These are phyloP conservation scores for Aselliscus stoliczkanus DNA, from an alignment of 2,797 vertebrate genomes.

Conservation along the genomic window DNA sequence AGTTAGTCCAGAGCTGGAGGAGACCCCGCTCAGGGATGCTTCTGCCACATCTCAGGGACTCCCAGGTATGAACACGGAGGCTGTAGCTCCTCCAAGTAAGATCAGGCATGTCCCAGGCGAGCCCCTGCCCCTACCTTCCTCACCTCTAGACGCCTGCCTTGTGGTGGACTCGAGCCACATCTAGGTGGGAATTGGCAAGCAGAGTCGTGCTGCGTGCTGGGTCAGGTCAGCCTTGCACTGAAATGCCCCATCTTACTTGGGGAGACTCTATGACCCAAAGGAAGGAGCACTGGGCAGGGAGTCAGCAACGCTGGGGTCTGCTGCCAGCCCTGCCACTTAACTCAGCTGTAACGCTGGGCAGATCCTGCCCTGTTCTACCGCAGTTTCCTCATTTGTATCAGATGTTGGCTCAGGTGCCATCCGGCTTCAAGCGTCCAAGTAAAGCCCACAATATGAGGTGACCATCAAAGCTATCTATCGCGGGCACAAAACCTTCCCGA, in stretches of 20 bases:
- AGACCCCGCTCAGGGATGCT: background rate
- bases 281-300: background rate
- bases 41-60: background rate
- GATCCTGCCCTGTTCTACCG: background rate
- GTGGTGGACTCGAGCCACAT: background rate
- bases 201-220: background rate
- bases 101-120: background rate
- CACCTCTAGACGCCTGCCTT: background rate
- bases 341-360: background rate
- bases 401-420: background rate
- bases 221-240: background rate
- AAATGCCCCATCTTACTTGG: background rate
- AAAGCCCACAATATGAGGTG: background rate
- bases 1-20: background rate
- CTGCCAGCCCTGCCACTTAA: background rate
- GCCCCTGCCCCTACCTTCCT: background rate
- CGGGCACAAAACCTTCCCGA: slow-evolving; percentile 58
- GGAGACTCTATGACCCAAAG: background rate
- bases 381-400: background rate
- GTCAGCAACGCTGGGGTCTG: background rate
- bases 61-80: background rate
- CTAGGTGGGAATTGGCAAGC: background rate
- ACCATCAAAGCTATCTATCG: background rate
- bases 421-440: background rate
- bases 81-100: background rate